Conservation (phyloP, 2,888 invertebrate species). For the Cephus sareptanus region DNA sequence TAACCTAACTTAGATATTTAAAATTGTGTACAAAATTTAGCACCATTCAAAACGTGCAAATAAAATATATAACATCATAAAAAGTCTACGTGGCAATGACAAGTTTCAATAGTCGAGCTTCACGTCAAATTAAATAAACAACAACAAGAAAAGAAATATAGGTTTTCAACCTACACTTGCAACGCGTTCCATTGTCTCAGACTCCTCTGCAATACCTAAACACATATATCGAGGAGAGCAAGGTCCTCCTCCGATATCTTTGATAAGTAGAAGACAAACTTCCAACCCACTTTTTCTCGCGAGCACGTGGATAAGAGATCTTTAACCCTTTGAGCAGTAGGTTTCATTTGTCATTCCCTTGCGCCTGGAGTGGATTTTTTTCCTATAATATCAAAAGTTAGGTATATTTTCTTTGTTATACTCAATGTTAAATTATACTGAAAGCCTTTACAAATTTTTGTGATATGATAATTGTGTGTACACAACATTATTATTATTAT, state of each 20-base stretch:
- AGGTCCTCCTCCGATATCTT: background rate
- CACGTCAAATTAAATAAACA: background rate
- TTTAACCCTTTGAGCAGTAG: background rate
- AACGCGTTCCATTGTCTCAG: background rate
- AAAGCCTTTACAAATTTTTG: background rate
- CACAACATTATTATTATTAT: background rate
- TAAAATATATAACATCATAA: background rate
- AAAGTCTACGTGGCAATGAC: background rate
- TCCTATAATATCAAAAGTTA: background rate
- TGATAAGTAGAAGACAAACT: background rate
- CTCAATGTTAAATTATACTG: background rate
- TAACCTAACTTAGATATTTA: background rate
- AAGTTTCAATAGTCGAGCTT: background rate
- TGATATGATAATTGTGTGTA: background rate
- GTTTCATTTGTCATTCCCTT: background rate
- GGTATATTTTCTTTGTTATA: background rate
- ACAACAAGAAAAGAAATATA: background rate
- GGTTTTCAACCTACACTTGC: background rate
- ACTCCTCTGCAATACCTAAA: background rate
- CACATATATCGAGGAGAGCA: background rate
- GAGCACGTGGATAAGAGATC: background rate
- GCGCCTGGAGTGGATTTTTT: background rate
- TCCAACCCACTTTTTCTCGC: background rate
- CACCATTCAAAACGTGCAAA: background rate
- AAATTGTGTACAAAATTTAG: background rate